A percentile compares a stretch with the other conserved stretches of the same genome.
These are phyloP conservation scores for Hydra vulgaris DNA, from an alignment of 30 jellyfish, hydroid and myxozoan species.

Conservation along the genomic window DNA sequence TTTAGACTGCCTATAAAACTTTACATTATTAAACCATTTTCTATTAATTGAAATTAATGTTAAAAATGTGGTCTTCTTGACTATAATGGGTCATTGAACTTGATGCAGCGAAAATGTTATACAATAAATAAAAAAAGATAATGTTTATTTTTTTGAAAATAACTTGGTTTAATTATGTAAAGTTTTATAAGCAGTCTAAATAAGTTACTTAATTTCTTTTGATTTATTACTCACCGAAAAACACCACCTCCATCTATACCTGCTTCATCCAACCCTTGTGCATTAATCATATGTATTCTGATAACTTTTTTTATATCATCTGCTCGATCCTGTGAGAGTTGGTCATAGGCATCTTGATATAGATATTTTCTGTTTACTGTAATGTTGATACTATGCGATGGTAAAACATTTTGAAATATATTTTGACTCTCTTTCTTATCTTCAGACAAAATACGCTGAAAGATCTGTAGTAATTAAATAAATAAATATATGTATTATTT, in stretches of 20 bases:
- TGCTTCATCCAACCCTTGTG: constrained; percentile 93
- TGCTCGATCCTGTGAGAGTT: constrained; percentile 81
- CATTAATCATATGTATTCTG: constrained; percentile 84
- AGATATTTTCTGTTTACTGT: constrained; percentile 78
- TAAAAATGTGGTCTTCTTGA: too few species aligned
- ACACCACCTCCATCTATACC: constrained; percentile 98
- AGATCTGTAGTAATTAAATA: constrained; percentile 35
- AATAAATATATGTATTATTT: too few species aligned
- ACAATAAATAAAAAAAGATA: too few species aligned
- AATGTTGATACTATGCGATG: constrained; percentile 32
- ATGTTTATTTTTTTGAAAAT: too few species aligned
- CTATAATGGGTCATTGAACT: too few species aligned
- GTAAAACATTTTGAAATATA: constrained; percentile 27
- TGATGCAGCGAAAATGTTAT: too few species aligned
- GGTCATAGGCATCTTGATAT: constrained; percentile 94
- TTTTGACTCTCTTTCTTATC: constrained; percentile 53
- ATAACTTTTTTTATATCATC: constrained; percentile 57
- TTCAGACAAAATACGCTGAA: constrained; percentile 64
- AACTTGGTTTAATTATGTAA: too few species aligned
- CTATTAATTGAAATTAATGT: too few species aligned
- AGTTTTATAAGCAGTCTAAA: too few species aligned
- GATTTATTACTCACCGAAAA: constrained; percentile 58
- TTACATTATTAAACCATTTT: too few species aligned
- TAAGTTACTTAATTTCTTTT: too few species aligned
- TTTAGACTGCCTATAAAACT: too few species aligned